Conservation (phyloP, 2,797 vertebrate genomes). For the Gorsachius magnificus region DNA sequence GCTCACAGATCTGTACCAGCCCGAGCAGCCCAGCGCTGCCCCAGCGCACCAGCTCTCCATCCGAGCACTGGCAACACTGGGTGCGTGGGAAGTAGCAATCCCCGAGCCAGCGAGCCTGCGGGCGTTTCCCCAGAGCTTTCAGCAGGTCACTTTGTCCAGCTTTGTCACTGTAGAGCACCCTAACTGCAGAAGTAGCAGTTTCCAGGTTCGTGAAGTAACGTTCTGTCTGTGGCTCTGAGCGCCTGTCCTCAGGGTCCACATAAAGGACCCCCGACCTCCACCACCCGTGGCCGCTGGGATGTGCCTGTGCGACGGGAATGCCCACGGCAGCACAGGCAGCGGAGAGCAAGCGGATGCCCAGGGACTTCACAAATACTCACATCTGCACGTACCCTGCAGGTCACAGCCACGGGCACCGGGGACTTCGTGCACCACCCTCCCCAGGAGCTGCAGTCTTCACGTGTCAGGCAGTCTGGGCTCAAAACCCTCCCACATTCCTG, state of each 20-base stretch:
- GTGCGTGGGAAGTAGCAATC: accelerated
- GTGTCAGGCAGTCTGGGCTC: background rate
- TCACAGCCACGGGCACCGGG: background rate
- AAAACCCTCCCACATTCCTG: background rate
- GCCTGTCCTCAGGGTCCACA: background rate
- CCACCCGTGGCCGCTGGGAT: background rate
- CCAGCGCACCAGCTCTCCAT: background rate
- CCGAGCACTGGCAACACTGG: background rate
- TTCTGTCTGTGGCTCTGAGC: background rate
- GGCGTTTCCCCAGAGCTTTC: background rate
- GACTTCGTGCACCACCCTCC: background rate
- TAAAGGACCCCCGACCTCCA: background rate
- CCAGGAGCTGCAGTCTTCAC: background rate
- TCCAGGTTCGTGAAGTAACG: background rate
- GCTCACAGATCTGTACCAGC: background rate
- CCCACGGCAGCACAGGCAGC: background rate
- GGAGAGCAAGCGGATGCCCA: background rate
- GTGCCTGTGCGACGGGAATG: background rate
- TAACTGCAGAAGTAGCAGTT: background rate
- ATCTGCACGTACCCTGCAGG: background rate
- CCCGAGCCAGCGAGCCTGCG: background rate
- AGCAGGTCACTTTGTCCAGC: background rate
- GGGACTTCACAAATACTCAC: background rate
- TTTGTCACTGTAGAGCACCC: background rate
- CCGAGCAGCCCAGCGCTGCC: background rate